Conservation (phyloP, 2,113 vertebrate genomes). For the Plestiodon gilberti region DNA sequence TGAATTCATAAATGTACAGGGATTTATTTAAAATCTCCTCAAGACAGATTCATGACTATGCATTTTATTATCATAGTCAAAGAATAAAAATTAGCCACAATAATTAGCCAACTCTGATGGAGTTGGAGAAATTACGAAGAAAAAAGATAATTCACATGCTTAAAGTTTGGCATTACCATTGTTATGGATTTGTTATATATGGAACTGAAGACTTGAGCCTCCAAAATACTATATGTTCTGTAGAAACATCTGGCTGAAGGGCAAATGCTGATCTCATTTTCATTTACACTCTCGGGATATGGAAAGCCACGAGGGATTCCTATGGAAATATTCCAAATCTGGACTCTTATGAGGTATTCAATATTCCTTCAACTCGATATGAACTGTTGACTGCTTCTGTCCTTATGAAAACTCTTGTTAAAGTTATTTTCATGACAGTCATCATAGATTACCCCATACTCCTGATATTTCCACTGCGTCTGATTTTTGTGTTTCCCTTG, state of each 20-base stretch:
- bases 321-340: slow-evolving; percentile 3
- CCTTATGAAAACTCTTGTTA: slow-evolving; percentile 17
- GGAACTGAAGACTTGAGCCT: not conserved
- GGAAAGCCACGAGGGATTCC: not conserved
- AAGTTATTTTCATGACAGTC: slow-evolving; percentile 18
- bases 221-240: not conserved
- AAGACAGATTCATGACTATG: slow-evolving; percentile 30
- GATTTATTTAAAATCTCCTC: slow-evolving; percentile 42
- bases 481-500: slow-evolving; percentile 29
- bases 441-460: slow-evolving; percentile 21
- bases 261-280: slow-evolving; percentile 4
- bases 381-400: slow-evolving; percentile 5
- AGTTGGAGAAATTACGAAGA: slow-evolving; percentile 13
- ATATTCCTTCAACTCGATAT: not conserved
- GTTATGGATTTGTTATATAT: not conserved
- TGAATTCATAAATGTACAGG: slow-evolving; percentile 39
- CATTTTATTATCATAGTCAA: slow-evolving; percentile 49
- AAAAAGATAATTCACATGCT: not conserved
- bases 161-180: slow-evolving; percentile 1
- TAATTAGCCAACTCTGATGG: slow-evolving; percentile 10
- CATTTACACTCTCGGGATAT: slow-evolving; percentile 18
- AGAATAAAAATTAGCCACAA: slow-evolving; percentile 33
- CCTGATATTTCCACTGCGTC: slow-evolving; percentile 25
- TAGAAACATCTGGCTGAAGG: not conserved
- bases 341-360: slow-evolving; percentile 20